These are phyloP conservation scores for Sphecodes monilicornis DNA, from an alignment of 2,888 invertebrate species.

Conservation along the genomic window DNA sequence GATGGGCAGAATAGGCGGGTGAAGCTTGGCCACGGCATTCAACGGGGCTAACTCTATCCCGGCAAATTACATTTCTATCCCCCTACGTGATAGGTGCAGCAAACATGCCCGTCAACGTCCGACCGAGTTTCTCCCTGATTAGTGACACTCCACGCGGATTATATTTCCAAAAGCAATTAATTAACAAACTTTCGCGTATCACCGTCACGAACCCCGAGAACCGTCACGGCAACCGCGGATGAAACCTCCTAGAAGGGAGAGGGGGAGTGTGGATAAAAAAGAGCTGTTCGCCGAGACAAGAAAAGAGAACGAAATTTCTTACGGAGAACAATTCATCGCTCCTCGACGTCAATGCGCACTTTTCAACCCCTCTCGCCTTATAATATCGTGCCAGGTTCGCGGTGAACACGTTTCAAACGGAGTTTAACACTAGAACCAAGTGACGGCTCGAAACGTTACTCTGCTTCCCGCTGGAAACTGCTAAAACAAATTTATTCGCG, in stretches of 20 bases:
- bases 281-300: neutral
- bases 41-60: constrained; percentile 75
- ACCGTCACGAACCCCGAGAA: constrained; percentile 38
- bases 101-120: constrained; percentile 78
- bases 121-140: constrained; percentile 76
- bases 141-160: constrained; percentile 74
- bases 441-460: neutral
- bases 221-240: neutral
- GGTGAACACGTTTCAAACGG: neutral
- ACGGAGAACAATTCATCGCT: constrained; percentile 5
- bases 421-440: neutral
- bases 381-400: neutral
- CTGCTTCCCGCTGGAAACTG: neutral
- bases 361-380: neutral
- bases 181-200: constrained; percentile 70
- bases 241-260: neutral
- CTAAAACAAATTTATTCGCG: neutral
- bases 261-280: constrained; percentile 42
- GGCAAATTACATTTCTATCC: constrained; percentile 79
- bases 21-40: constrained; percentile 73
- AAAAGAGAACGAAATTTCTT: constrained; percentile 53
- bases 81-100: constrained; percentile 76
- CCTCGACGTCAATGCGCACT: neutral
- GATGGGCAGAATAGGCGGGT: constrained; percentile 58
- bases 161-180: constrained; percentile 76